Evolutionary conservation across 2,888 invertebrate species (phyloP).

Genomic region (Parnassius apollo): DNA sequence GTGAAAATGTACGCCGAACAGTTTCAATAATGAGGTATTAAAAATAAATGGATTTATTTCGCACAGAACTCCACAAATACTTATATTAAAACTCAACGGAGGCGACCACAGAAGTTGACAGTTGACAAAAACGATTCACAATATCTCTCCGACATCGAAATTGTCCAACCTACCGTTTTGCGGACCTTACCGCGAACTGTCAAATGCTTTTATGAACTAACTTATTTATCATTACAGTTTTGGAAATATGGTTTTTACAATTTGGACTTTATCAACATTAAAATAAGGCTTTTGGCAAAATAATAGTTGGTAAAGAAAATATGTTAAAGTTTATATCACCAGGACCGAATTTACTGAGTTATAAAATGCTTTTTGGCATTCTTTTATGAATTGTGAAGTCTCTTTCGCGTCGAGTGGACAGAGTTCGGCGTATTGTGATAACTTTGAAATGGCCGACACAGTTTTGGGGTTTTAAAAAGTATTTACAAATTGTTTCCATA

Average conservation of each 20-base stretch:
- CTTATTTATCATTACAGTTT: constrained; percentile 34
- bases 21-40: too few species aligned
- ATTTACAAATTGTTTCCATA: background rate
- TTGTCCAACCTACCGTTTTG: constrained; percentile 75
- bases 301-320: constrained; percentile 7
- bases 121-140: constrained; percentile 74
- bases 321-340: constrained; percentile 63
- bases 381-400: constrained; percentile 41
- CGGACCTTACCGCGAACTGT: constrained; percentile 76
- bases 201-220: constrained; percentile 63
- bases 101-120: constrained; percentile 77
- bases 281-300: constrained; percentile 23
- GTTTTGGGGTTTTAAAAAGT: constrained; percentile 16
- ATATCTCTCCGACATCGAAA: constrained; percentile 70
- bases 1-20: too few species aligned
- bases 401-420: constrained; percentile 39
- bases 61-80: constrained; percentile 38
- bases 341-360: constrained; percentile 68
- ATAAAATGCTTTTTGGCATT: constrained; percentile 58
- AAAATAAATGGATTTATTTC: background rate
- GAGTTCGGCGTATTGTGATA: constrained; percentile 38
- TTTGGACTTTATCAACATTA: constrained; percentile 29
- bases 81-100: constrained; percentile 43
- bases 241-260: constrained; percentile 22
- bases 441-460: constrained; percentile 34